Conservation (phyloP, 2,888 invertebrate genomes). For the Rhaphigaster nebulosa region DNA sequence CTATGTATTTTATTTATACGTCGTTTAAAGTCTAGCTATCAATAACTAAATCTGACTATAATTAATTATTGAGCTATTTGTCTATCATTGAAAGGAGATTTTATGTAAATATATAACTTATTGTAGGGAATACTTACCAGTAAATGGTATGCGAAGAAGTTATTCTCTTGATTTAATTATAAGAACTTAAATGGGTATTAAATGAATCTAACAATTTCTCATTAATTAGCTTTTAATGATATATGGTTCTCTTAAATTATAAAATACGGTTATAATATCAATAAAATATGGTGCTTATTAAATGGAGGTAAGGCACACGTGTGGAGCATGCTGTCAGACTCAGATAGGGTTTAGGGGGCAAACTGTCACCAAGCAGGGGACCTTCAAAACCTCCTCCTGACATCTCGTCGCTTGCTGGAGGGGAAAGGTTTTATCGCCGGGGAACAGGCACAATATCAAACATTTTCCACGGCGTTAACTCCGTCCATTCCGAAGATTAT, state of each 20-base stretch:
- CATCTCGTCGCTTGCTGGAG: background rate
- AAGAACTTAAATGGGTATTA: no score
- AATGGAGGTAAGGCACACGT: background rate
- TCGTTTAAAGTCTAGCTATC: no score
- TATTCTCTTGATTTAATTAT: no score
- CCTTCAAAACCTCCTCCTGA: slow-evolving; percentile 11
- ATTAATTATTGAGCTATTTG: no score
- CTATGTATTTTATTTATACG: no score
- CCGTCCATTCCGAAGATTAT: background rate
- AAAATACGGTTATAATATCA: background rate
- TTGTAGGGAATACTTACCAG: no score
- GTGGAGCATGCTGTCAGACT: background rate
- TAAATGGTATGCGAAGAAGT: no score
- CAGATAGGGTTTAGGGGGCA: background rate
- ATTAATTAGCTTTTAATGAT: no score
- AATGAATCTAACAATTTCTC: no score
- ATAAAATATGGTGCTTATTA: background rate
- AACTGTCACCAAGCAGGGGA: slow-evolving; percentile 13
- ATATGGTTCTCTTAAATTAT: background rate
- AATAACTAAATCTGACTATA: no score
- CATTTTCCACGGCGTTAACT: slow-evolving; percentile 5
- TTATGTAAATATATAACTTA: no score
- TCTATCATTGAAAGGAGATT: no score
- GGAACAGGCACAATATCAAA: slow-evolving; percentile 3
- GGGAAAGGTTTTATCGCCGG: background rate